Percentiles rank a stretch among this genome's conserved stretches.
These are phyloP conservation scores for Nomada fabriciana DNA, from an alignment of 2,888 invertebrate genomes.

Conservation along the genomic window DNA sequence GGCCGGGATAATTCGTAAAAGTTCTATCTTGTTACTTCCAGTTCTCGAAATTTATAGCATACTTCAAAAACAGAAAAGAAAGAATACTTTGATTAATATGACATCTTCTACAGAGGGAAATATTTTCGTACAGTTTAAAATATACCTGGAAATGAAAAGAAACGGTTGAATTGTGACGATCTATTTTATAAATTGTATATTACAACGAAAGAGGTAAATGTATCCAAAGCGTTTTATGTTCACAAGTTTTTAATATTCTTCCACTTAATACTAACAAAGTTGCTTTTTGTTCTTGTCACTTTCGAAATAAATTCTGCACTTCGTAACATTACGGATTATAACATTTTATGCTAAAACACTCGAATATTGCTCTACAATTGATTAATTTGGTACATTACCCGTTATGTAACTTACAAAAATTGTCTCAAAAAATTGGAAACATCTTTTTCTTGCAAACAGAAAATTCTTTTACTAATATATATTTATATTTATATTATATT, in stretches of 20 bases:
- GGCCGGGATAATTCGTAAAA: too few species aligned
- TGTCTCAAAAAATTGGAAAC: neutral
- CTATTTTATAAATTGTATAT: too few species aligned
- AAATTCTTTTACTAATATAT: conserved; percentile 11
- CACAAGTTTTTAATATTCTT: neutral
- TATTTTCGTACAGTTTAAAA: neutral
- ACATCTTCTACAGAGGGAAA: too few species aligned
- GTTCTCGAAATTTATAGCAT: too few species aligned
- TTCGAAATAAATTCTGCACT: conserved; percentile 16
- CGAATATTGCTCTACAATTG: neutral
- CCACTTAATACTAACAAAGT: neutral
- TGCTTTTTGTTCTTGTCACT: neutral
- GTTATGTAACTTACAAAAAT: neutral
- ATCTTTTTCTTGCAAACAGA: neutral
- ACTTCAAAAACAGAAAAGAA: too few species aligned
- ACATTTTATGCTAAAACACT: neutral
- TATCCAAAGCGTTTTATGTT: neutral
- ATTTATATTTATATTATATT: neutral
- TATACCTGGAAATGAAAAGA: neutral
- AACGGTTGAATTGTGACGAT: neutral
- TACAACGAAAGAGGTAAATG: neutral
- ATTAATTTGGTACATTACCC: conserved; percentile 4
- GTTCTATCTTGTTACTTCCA: too few species aligned
- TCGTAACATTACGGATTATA: neutral
- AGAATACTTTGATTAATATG: too few species aligned